phyloP scores from a whole-genome alignment of 2,113 vertebrate genomes.

The human (Homo sapiens) region GRCh38 chr16:23947501-23948000 shows the following conservation, averaged over 20 bases:
- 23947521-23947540: not conserved
- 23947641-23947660: not conserved
- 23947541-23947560: not conserved
- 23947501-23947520: not conserved
- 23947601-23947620: not conserved
- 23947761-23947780: not conserved
- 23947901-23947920: not conserved
- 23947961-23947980: not conserved
- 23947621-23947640: not conserved
- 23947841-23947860: not conserved
- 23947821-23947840: not conserved
- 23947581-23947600: not conserved
- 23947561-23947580: not conserved
- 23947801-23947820: not conserved
- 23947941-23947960: not conserved
- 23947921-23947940: not conserved
- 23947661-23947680: not conserved
- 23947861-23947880: not conserved
- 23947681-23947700: not conserved
- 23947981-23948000: not conserved
- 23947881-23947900: not conserved
- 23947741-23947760: not conserved
- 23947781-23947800: not conserved
- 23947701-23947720: not conserved
- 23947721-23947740: not conserved